Conservation (phyloP, 92 coral and sea anemone species). For the Parazoanthus atlanticus region DNA sequence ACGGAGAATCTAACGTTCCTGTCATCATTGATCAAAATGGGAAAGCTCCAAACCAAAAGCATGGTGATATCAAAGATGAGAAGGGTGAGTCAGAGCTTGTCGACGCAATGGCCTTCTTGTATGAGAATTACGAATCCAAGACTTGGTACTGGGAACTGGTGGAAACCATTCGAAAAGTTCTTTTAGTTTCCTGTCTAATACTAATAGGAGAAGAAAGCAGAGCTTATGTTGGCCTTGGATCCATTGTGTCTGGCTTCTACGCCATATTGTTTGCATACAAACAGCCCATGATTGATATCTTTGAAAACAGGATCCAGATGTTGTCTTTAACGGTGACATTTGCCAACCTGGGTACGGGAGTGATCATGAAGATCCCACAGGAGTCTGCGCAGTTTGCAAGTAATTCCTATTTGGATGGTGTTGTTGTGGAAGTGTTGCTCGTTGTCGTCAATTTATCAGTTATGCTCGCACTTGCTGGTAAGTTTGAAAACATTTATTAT, state of each 20-base stretch:
- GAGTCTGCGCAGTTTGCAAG: constrained; percentile 26
- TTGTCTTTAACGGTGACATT: constrained; percentile 46
- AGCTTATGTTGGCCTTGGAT: constrained; percentile 38
- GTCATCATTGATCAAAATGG: neutral
- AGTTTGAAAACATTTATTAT: neutral
- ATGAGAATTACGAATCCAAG: constrained; percentile 36
- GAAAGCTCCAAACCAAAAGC: too few species aligned
- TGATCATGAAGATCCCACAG: constrained; percentile 40
- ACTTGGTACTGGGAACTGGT: constrained; percentile 45
- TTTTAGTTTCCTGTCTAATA: constrained; percentile 26
- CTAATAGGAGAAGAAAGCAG: constrained; percentile 41
- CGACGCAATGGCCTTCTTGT: constrained; percentile 17
- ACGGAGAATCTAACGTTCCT: neutral
- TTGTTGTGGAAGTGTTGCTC: constrained; percentile 18
- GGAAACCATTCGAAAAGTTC: constrained; percentile 37
- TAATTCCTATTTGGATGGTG: constrained; percentile 34
- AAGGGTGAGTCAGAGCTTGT: neutral
- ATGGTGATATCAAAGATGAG: neutral
- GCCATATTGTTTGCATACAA: constrained; percentile 45
- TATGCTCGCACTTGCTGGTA: constrained; percentile 25
- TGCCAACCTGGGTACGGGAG: constrained; percentile 43
- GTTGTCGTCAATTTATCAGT: constrained; percentile 28
- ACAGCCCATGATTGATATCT: constrained; percentile 33
- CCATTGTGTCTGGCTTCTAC: constrained; percentile 42
- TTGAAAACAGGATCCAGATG: constrained; percentile 48